Evolutionary conservation across 2,888 invertebrate species (phyloP), one percentile per base, ranked within the genome.

Genomic region (Deroplatys truncata): DNA sequence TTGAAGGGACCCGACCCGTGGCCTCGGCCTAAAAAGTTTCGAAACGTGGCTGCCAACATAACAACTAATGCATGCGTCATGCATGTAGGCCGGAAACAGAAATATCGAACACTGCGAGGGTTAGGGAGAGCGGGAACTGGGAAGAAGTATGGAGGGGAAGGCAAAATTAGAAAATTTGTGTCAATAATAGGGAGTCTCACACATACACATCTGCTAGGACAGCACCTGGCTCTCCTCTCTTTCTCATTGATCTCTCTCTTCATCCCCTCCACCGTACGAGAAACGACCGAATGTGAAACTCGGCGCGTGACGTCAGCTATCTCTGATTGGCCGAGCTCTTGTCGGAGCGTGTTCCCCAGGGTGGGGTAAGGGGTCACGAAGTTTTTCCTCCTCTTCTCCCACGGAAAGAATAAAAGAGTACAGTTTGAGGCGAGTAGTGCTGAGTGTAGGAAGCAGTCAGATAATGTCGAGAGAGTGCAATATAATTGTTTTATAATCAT

Each of bases 361-460:
- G 28, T 43, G 85, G 85, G 28, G 85, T 20, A 85, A 28, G 28
- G 16, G 85, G 85, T 49, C 49, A 56, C 49, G 85, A 85, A 85
- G 49, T 43, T 43, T 49, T 49, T 43, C 56, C 85, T 43, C 28
- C 85, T 85, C 56, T 85, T 85, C 85, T 85, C 85, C 28, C 85
- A 49, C 85, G n/a, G 85, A 43, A 85, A 85, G 85, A 85, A 85
- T 43, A 85, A 85, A 85, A 85, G 85, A 85, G 85, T 28, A 15
- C 43, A 85, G 84, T 85, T 35, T 31, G 43, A 84, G 84, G 25
- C n/a, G 84, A 85, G 84, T 28, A 20, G 20, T 72, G 84, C 84
- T n/a, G n/a, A 85, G 84, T 85, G 84, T 28, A 72, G 56, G 56
- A 72, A 72, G 56, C 25, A 49, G 56, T 0, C 28, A 28, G 85